Base-by-base conservation (phyloP, 2,797 vertebrate genomes). In the Protosalanx chinensis region DNA sequence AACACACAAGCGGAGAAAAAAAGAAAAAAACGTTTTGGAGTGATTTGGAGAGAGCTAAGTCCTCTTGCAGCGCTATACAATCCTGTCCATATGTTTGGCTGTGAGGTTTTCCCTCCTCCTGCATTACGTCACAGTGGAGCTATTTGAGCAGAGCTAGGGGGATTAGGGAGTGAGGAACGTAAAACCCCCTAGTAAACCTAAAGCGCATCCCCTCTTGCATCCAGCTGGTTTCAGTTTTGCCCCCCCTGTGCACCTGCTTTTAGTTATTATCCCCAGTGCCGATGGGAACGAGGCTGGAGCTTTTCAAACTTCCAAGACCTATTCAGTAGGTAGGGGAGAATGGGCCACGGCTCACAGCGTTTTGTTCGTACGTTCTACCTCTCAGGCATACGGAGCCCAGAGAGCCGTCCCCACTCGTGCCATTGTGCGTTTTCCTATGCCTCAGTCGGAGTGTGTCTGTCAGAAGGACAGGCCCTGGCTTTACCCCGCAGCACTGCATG, bases 161-260 rank as follows among this genome's bases (percentile, higher is more conserved):
- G 90, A 91, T 93, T 91, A 92, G 87, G 61, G 76, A 75, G 61
- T 72, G 68, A 53, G 71, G 71, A 91, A 85, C 80, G 77, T 72
- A 79, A 87, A 87, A 87, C 80, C 88, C 76, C 73, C 70, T 87
- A 87, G 86, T 65, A 90, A 92, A 88, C 79, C 82, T 57, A 46
- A 86, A 88, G 82, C 86, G 80, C 82, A 88, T 91, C 88, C 79
- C 58, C 1, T 73, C 68, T 88, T 76, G 60, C 72, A 88, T 89
- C 85, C 91, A 92, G 91, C 91, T 93, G 90, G 84, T 88, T 87
- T 82, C 74, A 77, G 88, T 89, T 86, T 46, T 86, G 51, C 77
- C 74, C 77, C 82, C 87, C 87, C 87, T 18, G 66, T 86, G 88
- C 94, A 95, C 94, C 95, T 95, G 94, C 91, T 91, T 91, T 78